Percentiles rank a stretch among this genome's conserved stretches.
phyloP scores from a whole-genome alignment of 2,797 vertebrate species.

The Nyctalus aviator region DNA sequence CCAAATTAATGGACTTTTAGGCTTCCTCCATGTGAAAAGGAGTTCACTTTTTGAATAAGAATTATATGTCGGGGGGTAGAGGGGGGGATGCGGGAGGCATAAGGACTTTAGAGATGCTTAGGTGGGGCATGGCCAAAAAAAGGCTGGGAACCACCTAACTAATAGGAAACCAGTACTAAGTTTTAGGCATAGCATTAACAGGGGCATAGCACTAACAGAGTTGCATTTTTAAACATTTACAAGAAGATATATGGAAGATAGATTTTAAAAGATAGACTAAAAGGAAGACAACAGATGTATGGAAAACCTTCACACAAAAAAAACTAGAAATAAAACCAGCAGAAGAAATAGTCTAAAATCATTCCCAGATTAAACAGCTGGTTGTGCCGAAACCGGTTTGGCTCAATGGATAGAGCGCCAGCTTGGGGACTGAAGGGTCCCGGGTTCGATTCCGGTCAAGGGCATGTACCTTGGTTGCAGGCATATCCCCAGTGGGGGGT shows the following conservation, averaged over 20 bases:
- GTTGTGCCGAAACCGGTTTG: not conserved
- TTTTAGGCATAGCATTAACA: not conserved
- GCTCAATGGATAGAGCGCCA: no score
- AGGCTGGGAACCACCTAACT: not conserved
- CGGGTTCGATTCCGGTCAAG: no score
- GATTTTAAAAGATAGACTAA: not conserved
- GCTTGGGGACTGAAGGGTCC: no score
- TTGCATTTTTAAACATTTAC: not conserved
- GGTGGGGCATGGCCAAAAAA: no score
- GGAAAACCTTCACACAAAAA: conserved; percentile 8
- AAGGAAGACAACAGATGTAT: not conserved
- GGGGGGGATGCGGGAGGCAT: accelerated
- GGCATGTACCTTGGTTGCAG: no score
- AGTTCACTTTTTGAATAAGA: no score
- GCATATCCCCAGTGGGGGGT: no score
- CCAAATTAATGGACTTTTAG: no score
- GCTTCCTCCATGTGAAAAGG: no score
- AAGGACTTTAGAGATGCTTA: no score
- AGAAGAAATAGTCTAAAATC: conserved; percentile 4
- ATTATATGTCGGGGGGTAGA: no score
- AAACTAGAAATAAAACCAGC: not conserved
- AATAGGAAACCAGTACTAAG: not conserved
- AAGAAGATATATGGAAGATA: not conserved
- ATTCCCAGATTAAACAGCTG: not conserved
- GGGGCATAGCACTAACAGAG: not conserved